phyloP scores from a whole-genome alignment of 2,888 invertebrate genomes.

The Auanema freiburgensis region DNA sequence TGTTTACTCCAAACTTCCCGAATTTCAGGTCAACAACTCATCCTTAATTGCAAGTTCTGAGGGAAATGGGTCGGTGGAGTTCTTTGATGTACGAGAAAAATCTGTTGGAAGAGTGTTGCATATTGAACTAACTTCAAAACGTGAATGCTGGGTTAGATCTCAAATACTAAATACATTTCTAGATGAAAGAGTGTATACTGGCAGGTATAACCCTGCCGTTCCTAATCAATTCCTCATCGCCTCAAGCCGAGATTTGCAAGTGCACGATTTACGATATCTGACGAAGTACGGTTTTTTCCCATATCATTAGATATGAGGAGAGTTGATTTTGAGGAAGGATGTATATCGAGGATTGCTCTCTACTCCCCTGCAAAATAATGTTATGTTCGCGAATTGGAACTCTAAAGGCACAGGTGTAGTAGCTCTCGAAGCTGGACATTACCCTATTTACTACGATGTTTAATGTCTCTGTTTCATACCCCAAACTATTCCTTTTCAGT shows the following conservation, averaged over 20 bases:
- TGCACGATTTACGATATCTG: constrained; percentile 22
- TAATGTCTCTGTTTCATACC: not conserved
- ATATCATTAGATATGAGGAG: not conserved
- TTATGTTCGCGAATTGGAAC: constrained; percentile 19
- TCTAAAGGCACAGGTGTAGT: constrained; percentile 15
- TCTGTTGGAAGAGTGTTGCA: too few relatives aligned
- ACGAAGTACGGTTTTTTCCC: not conserved
- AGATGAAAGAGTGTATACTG: constrained; percentile 1
- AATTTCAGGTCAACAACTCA: too few relatives aligned
- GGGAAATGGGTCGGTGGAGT: not conserved
- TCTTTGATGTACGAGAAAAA: too few relatives aligned
- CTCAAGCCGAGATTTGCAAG: constrained; percentile 9
- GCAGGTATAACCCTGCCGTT: constrained; percentile 16
- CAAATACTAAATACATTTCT: too few relatives aligned
- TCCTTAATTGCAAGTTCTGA: too few relatives aligned
- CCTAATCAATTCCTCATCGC: constrained; percentile 16
- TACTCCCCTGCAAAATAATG: not conserved
- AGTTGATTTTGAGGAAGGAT: not conserved
- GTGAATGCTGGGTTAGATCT: too few relatives aligned
- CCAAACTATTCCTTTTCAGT: constrained; percentile 16
- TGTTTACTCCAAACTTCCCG: not conserved
- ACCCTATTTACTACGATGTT: constrained; percentile 19
- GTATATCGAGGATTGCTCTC: not conserved
- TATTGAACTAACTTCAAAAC: too few relatives aligned
- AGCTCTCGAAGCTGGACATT: constrained; percentile 10